Conservation (phyloP, 2,113 vertebrate genomes). For the Cinclus mexicanus region DNA sequence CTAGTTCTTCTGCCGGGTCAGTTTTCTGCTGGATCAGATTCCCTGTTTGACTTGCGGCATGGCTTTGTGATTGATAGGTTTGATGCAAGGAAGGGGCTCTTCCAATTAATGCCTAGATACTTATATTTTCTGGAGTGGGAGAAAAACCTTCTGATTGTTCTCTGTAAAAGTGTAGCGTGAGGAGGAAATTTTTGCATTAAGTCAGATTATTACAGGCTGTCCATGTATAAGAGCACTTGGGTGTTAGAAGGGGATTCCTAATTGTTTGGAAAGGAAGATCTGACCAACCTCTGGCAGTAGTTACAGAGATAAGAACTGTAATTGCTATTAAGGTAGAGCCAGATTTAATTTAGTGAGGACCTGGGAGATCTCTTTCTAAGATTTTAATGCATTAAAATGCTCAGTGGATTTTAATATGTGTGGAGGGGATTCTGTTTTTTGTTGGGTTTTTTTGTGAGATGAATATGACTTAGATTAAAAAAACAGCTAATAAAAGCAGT, state of each 20-base stretch:
- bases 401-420: neutral
- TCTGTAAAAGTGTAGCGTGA: neutral
- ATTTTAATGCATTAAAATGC: neutral
- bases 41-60: neutral
- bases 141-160: neutral
- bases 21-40: conserved; percentile 37
- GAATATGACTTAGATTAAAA: neutral
- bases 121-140: neutral
- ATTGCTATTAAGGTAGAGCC: neutral
- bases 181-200: neutral
- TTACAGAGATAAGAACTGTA: neutral
- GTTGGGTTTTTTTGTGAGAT: neutral
- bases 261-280: neutral
- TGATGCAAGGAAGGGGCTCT: neutral
- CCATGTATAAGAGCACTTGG: neutral
- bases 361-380: neutral
- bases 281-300: neutral
- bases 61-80: neutral
- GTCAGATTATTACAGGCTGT: neutral
- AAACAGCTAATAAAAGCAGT: neutral
- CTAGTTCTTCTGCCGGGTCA: conserved; percentile 30
- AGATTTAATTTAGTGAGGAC: neutral
- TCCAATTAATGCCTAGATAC: neutral
- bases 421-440: neutral
- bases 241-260: neutral